Evolutionary conservation across 1,140 invertebrate genomes (phyloP).

Genomic region (Lucilia cuprina): DNA sequence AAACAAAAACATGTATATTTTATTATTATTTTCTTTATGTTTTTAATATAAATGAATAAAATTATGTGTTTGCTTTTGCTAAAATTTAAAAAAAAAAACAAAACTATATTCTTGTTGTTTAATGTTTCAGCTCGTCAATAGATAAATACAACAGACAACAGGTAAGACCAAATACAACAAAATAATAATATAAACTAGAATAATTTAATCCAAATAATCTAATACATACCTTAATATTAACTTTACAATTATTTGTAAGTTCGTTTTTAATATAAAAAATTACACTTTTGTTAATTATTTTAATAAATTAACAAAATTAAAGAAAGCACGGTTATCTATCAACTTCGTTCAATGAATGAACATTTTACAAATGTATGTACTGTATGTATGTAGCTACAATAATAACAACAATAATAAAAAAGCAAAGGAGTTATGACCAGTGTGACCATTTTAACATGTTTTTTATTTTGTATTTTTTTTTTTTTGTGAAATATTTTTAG

Average conservation of each 20-base stretch:
- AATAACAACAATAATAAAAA: background rate
- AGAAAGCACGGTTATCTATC: constrained; percentile 1
- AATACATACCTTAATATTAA: background rate
- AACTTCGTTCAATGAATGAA: background rate
- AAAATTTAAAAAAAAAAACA: too few relatives aligned
- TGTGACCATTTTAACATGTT: too few relatives aligned
- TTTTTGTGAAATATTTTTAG: too few relatives aligned
- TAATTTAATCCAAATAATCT: background rate
- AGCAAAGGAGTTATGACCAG: background rate
- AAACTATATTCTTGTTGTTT: background rate
- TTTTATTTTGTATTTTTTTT: too few relatives aligned
- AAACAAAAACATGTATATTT: background rate
- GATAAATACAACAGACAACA: background rate
- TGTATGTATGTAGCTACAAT: background rate
- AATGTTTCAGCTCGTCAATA: background rate
- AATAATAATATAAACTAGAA: background rate
- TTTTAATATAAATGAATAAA: too few relatives aligned
- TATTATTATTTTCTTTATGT: too few relatives aligned
- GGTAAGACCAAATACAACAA: background rate
- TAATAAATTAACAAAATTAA: background rate
- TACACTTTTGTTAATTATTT: background rate
- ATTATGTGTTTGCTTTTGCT: too few relatives aligned
- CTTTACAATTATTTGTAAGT: background rate
- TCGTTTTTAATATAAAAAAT: background rate
- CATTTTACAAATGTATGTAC: background rate